These are phyloP conservation scores for Haliaeetus leucogaster DNA, from an alignment of 2,113 vertebrate species.

Conservation along the genomic window DNA sequence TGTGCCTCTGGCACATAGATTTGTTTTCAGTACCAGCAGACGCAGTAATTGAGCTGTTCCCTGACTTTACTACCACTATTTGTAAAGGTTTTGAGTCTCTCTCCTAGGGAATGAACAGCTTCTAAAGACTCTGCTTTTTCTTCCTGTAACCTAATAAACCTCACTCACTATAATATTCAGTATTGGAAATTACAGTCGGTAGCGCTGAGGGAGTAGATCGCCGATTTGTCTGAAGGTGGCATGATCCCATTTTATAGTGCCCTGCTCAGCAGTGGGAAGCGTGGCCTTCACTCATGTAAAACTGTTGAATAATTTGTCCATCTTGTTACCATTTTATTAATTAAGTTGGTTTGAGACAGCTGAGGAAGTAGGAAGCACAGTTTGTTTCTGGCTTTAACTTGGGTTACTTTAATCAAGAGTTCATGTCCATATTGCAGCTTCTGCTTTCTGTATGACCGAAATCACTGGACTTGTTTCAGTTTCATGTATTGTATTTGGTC, in stretches of 20 bases:
- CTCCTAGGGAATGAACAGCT: neutral
- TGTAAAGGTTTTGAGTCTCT: neutral
- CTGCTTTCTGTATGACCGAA: neutral
- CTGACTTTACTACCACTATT: neutral
- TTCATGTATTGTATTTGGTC: neutral
- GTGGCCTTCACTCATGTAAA: neutral
- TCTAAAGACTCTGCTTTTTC: neutral
- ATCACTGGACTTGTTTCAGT: neutral
- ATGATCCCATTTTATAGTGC: neutral
- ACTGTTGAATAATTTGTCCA: neutral
- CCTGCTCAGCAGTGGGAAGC: neutral
- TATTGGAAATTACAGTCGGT: neutral
- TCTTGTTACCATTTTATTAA: neutral
- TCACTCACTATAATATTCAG: neutral
- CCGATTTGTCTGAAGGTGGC: neutral
- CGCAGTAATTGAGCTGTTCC: neutral
- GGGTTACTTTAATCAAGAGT: neutral
- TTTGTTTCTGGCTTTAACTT: neutral
- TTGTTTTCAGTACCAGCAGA: neutral
- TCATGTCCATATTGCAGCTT: neutral
- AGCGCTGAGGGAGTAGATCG: fast-evolving
- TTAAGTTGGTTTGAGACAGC: neutral
- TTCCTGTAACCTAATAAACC: neutral
- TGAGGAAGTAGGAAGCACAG: neutral
- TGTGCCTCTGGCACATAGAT: neutral